Base-by-base conservation (phyloP, 1,140 invertebrate genomes). In the Polyergus mexicanus region DNA sequence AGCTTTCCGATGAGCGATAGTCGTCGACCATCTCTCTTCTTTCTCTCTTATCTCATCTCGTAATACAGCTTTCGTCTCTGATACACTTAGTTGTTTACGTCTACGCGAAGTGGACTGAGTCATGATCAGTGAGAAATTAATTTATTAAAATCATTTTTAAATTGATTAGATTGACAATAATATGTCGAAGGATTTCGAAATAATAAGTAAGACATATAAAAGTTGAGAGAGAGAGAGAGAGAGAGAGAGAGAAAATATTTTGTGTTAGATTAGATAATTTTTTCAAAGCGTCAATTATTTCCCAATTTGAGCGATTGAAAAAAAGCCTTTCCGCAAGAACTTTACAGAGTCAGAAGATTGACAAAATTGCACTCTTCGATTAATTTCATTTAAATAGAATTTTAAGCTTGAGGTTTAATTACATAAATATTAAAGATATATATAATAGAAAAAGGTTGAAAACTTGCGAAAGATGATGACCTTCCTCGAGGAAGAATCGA, bases 1-100 rank as follows among this genome's bases (percentile, higher is more conserved):
- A 89, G 35, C 32, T 65, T 10, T 78, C 71, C 85, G 91, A 92
- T 92, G 91, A 92, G 74, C 88, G 91, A 92, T 92, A 92, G 88
- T 56, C 69, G 56, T 41, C 69, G 63, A 38, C 19, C 78, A 80
- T 62, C 51, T 47, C 75, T 80, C 63, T 84, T 83, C 44, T 65
- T 85, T 63, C 19, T 51, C 56, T 89, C 84, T 44, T 86, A 77
- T 85, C 60, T 58, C 25, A 63, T 38, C 77, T 58, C 28, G 22
- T 75, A 54, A 63, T n/a, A 86, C 77, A 44, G 75, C 28, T 38
- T 41, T 68, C 71, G 71, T 35, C 60, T 56, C 38, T 3, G 65
- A 3, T 25, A 38, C 41, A 11, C 38, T 44, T 35, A n/a, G 60
- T 58, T 76, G 80, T 89, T 89, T 80, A 86, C 84, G 62, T 56